phyloP scores from a whole-genome alignment of 1,140 invertebrate genomes.

The Solen grandis region DNA sequence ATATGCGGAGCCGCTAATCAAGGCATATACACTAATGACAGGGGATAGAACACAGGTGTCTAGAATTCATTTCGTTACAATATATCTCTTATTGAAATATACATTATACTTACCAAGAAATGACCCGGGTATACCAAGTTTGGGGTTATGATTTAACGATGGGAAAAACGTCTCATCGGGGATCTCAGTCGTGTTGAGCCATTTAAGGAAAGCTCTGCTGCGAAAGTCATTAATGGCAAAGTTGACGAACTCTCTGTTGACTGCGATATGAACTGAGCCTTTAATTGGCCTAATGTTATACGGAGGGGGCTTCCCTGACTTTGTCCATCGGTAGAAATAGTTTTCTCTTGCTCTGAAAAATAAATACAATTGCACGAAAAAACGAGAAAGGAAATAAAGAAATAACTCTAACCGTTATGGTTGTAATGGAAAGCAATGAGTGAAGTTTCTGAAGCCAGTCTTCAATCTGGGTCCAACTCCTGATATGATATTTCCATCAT shows the following conservation, averaged over 20 bases:
- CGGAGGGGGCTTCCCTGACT: constrained; percentile 55
- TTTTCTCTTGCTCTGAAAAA: constrained; percentile 59
- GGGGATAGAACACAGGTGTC: too few relatives aligned
- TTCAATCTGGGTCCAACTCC: too few relatives aligned
- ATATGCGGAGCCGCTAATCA: too few relatives aligned
- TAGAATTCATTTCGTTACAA: too few relatives aligned
- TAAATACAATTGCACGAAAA: too few relatives aligned
- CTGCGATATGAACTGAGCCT: constrained; percentile 72
- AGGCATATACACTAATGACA: too few relatives aligned
- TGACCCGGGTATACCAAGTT: constrained; percentile 67
- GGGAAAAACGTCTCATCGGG: constrained; percentile 77
- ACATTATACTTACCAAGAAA: constrained; percentile 62
- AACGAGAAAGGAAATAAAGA: too few relatives aligned
- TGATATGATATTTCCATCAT: too few relatives aligned
- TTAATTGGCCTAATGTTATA: constrained; percentile 68
- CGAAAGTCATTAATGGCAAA: constrained; percentile 65
- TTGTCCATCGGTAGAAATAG: constrained; percentile 48
- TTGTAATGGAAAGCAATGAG: too few relatives aligned
- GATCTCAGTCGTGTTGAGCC: constrained; percentile 64
- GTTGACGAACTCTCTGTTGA: constrained; percentile 69
- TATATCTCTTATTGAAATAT: too few relatives aligned
- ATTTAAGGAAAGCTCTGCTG: constrained; percentile 69
- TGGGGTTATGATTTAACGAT: constrained; percentile 72
- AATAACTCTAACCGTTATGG: too few relatives aligned
- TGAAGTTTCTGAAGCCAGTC: too few relatives aligned